Percentiles rank a stretch among this genome's conserved stretches.
Evolutionary conservation across 2,797 vertebrate species (phyloP).

Genomic region (Schizopygopsis malacanthus): DNA sequence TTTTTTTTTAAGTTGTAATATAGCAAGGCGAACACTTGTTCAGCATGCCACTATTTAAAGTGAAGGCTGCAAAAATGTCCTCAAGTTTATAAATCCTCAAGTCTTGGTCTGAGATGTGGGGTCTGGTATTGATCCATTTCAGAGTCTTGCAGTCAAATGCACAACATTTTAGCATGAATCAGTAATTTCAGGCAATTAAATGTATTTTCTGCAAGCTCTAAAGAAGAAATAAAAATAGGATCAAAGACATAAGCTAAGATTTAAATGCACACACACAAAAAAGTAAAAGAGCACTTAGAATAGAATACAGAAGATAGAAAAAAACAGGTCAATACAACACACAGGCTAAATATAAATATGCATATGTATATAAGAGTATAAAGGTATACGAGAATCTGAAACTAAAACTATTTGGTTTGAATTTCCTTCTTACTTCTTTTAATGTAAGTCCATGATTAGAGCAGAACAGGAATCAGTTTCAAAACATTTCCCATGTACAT

Average conservation of each 20-base stretch:
- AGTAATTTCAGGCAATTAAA: background rate
- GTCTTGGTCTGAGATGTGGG: background rate
- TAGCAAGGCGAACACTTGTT: background rate
- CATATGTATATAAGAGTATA: background rate
- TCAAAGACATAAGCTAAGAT: background rate
- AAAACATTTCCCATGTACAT: background rate
- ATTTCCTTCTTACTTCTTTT: background rate
- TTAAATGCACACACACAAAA: background rate
- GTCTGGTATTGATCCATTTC: constrained; percentile 22
- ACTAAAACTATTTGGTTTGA: background rate
- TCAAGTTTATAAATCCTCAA: background rate
- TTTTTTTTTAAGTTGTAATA: background rate
- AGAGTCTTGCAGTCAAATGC: background rate
- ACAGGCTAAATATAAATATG: background rate
- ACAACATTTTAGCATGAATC: background rate
- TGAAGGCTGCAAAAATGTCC: background rate
- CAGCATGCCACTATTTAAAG: background rate
- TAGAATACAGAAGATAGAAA: too few relatives aligned
- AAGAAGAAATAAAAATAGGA: background rate
- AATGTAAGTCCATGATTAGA: background rate
- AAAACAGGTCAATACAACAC: background rate
- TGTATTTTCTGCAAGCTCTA: background rate
- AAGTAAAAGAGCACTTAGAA: too few relatives aligned
- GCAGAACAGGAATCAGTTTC: background rate
- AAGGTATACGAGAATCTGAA: background rate